Percentiles rank a stretch among this genome's conserved stretches.
Evolutionary conservation across 2,888 invertebrate species (phyloP).

Genomic region (Pristionchus japonicus): DNA sequence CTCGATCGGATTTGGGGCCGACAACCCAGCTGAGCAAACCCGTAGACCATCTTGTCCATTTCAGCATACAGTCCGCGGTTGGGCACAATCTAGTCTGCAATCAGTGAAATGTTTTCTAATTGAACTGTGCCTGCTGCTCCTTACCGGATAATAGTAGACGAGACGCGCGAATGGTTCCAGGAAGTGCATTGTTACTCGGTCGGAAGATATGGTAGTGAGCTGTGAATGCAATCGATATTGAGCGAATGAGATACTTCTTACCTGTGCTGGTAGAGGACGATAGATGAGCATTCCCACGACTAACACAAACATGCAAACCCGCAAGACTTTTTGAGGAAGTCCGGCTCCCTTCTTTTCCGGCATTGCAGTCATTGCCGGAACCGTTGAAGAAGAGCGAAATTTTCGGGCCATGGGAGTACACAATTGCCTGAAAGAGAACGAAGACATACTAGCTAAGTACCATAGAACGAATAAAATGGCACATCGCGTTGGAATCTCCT

Average conservation of each 20-base stretch:
- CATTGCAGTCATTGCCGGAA: too few species aligned
- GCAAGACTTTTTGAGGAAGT: not conserved
- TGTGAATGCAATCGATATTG: too few species aligned
- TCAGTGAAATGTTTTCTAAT: too few species aligned
- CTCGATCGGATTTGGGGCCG: constrained; percentile 46
- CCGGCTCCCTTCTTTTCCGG: too few species aligned
- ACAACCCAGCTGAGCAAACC: constrained; percentile 47
- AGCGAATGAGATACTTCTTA: not conserved
- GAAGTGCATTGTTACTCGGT: constrained; percentile 59
- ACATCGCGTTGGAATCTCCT: not conserved
- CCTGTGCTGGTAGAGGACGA: not conserved
- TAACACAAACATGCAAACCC: not conserved
- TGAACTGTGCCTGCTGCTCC: too few species aligned
- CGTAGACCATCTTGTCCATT: constrained; percentile 59
- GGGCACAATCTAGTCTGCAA: constrained; percentile 54
- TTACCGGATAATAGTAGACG: constrained; percentile 65
- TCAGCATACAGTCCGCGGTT: constrained; percentile 50
- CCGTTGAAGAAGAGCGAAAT: too few species aligned
- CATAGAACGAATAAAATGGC: not conserved
- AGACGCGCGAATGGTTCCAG: constrained; percentile 62
- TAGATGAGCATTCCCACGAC: not conserved
- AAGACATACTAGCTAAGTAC: not conserved
- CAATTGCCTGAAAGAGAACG: not conserved
- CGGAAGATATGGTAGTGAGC: not conserved
- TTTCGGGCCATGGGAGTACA: too few species aligned